phyloP scores from a whole-genome alignment of 1,140 invertebrate genomes.

The Drosophila auraria region DNA sequence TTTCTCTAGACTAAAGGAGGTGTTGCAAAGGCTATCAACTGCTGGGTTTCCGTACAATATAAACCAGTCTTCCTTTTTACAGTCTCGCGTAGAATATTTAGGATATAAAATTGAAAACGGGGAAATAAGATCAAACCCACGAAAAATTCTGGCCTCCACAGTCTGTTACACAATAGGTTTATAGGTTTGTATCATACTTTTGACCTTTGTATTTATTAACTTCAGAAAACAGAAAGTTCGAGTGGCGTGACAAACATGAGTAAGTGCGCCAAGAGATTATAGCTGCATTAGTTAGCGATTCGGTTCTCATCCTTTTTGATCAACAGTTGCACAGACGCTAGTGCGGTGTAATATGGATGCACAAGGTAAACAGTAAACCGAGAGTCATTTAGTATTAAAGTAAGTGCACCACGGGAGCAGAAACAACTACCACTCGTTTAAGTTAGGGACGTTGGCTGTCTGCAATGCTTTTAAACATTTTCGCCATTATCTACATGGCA shows the following conservation, averaged over 20 bases:
- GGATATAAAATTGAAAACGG: conserved; percentile 42
- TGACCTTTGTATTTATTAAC: conserved; percentile 1
- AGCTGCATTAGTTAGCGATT: not conserved
- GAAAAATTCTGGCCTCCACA: not conserved
- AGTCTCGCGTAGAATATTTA: conserved; percentile 32
- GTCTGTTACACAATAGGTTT: not conserved
- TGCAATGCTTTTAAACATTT: not conserved
- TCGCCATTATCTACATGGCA: not conserved
- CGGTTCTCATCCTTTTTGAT: not conserved
- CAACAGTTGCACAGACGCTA: not conserved
- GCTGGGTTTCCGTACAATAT: conserved; percentile 16
- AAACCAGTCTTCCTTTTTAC: conserved; percentile 19
- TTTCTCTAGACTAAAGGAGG: not conserved
- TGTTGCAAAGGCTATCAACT: conserved; percentile 5
- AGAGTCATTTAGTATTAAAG: conserved; percentile 2
- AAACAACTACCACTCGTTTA: not conserved
- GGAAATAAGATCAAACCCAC: conserved; percentile 2
- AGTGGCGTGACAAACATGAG: conserved; percentile 4
- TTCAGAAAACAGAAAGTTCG: not conserved
- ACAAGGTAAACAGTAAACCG: not conserved
- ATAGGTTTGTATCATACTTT: not conserved
- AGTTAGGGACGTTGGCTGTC: not conserved
- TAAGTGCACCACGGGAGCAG: conserved; percentile 1
- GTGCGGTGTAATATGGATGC: not conserved
- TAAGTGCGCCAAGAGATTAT: conserved; percentile 2